Base-by-base conservation (phyloP, 1,140 invertebrate species). In the Papilio polytes region DNA sequence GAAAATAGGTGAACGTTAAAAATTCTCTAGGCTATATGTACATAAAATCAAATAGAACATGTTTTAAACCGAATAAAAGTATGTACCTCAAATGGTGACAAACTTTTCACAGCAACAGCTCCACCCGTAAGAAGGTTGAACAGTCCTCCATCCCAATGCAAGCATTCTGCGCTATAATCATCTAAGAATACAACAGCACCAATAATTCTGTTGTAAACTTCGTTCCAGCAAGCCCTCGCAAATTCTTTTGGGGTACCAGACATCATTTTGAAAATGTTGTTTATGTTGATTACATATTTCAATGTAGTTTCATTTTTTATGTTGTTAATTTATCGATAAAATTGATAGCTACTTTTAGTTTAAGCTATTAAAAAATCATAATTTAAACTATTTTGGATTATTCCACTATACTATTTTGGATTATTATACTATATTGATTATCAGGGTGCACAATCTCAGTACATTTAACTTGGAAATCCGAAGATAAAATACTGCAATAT, bases 71-170 rank as follows among this genome's bases (percentile, higher is more conserved):
- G 74, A 73, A 36, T 59, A 10, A 59, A 56, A 78, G 53, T n/a
- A 86, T 90, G 0, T 56, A 96, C 96, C 94, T 96, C 96, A 94
- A 96, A 96, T 8, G 96, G 95, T 15, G 96, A 96, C 81, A 97
- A 95, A 86, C 95, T 95, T 85, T 96, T 96, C 0, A 97, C 95
- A 86, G 91, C 94, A 26, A 95, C 84, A 53, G 96, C 96, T 78
- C 96, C 96, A 59, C 94, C 94, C 36, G 91, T 87, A 3, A 96
- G 82, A 44, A 97, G 84, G 81, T 94, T 92, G 73, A 93, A 91
- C n/a, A 96, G 86, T 8, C 96, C 96, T 8, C 96, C 96, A 86
- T 96, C 94, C 96, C 96, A 97, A 86, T 97, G 96, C 22, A 97
- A 89, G 84, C 96, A 95, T 88, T 97, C 96, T 12, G 96, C 95